Percentiles rank a stretch among this genome's conserved stretches.
These are phyloP conservation scores for Engraulis encrasicolus DNA, from an alignment of 2,113 vertebrate species.

Conservation along the genomic window DNA sequence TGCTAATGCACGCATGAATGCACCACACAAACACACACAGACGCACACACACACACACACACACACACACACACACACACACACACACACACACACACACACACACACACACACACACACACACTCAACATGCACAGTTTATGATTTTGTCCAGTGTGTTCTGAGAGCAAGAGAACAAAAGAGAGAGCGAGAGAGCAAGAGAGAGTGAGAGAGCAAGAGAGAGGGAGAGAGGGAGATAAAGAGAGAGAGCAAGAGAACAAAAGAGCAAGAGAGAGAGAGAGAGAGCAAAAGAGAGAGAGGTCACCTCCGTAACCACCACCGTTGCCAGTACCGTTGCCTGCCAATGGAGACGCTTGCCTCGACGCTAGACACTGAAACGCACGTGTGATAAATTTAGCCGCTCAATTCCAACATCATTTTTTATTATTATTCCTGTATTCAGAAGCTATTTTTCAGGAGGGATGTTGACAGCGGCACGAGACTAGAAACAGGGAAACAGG, in stretches of 20 bases:
- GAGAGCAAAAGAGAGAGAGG: too few relatives aligned
- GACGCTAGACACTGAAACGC: background rate
- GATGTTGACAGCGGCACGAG: slow-evolving; percentile 64
- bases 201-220: background rate
- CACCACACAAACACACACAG: too few relatives aligned
- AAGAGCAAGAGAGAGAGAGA: background rate
- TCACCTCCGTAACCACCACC: too few relatives aligned
- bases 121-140: background rate
- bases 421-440: slow-evolving; percentile 54
- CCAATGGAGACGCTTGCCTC: background rate
- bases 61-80: background rate
- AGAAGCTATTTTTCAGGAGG: slow-evolving; percentile 64
- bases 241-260: background rate
- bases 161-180: background rate
- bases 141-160: background rate
- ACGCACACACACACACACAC: background rate
- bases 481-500: slow-evolving; percentile 63
- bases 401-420: slow-evolving; percentile 59
- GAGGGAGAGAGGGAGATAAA: background rate
- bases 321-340: too few relatives aligned
- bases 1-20: too few relatives aligned
- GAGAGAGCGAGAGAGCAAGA: too few relatives aligned
- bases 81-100: slow-evolving; percentile 13
- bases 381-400: slow-evolving; percentile 56
- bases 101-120: background rate